Evolutionary conservation across 2,888 invertebrate genomes (phyloP).

Genomic region (Alsophila aescularia): DNA sequence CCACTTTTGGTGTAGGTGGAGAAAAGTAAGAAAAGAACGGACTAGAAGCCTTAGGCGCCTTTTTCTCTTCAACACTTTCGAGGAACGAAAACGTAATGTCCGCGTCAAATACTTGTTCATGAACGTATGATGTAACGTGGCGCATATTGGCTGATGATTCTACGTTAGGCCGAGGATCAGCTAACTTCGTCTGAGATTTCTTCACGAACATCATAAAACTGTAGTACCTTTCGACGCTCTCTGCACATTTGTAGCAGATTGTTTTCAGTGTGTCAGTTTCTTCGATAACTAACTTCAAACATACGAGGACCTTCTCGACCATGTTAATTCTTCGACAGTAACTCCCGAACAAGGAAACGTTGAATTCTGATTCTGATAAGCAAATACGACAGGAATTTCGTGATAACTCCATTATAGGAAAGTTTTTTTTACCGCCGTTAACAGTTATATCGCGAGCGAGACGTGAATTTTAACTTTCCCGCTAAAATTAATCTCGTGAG

Average conservation of each 20-base stretch:
- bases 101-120: conserved; percentile 66
- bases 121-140: conserved; percentile 62
- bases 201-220: conserved; percentile 63
- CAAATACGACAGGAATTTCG: conserved; percentile 69
- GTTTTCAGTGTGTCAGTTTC: conserved; percentile 62
- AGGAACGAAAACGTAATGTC: conserved; percentile 73
- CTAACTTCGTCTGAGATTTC: conserved; percentile 59
- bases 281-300: conserved; percentile 67
- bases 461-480: conserved; percentile 39
- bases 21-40: conserved; percentile 75
- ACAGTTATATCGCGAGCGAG: background rate
- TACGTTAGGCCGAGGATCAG: conserved; percentile 44
- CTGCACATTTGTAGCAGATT: conserved; percentile 72
- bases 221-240: conserved; percentile 69
- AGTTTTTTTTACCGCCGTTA: conserved; percentile 5
- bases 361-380: conserved; percentile 69
- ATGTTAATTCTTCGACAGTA: conserved; percentile 64
- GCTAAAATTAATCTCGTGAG: conserved; percentile 32
- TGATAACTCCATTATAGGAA: conserved; percentile 61
- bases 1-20: conserved; percentile 59
- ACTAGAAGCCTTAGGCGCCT: conserved; percentile 62
- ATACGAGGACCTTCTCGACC: conserved; percentile 67
- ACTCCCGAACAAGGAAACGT: conserved; percentile 64
- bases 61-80: conserved; percentile 60
- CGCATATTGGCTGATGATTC: conserved; percentile 51